Percentiles rank a stretch among this genome's conserved stretches.
Conservation (phyloP, 2,113 vertebrate genomes). For the Alethe diademata region DNA sequence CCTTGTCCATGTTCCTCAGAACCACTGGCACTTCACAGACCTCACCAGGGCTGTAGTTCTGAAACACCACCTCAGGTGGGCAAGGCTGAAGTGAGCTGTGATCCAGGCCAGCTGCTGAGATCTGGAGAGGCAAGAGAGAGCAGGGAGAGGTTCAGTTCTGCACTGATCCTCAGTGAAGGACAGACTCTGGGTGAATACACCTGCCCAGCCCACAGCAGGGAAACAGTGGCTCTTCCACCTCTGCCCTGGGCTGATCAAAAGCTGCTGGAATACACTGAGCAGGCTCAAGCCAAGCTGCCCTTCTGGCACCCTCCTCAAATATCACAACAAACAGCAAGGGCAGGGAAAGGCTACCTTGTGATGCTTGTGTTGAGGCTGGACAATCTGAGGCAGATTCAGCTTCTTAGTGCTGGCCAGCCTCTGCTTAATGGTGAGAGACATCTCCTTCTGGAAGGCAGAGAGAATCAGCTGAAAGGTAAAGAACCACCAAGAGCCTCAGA, state of each 20-base stretch:
- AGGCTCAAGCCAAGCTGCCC: too few species aligned
- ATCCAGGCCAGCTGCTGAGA: constrained; percentile 71
- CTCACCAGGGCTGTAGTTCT: constrained; percentile 78
- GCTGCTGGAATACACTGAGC: not conserved
- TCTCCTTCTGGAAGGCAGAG: too few species aligned
- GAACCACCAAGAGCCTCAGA: not conserved
- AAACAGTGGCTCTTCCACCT: not conserved
- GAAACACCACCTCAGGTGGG: constrained; percentile 86
- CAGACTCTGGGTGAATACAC: not conserved
- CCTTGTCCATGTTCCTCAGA: constrained; percentile 84
- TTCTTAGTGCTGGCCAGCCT: too few species aligned
- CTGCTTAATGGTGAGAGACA: too few species aligned
- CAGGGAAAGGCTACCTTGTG: too few species aligned
- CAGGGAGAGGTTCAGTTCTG: not conserved
- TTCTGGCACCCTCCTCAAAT: too few species aligned
- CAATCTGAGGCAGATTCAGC: too few species aligned
- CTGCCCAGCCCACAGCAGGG: not conserved
- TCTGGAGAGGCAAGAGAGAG: constrained; percentile 63
- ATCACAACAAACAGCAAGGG: too few species aligned
- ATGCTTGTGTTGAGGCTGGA: too few species aligned
- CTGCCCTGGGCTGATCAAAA: not conserved
- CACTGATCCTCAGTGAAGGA: not conserved
- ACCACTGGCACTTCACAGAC: constrained; percentile 77
- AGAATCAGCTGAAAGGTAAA: too few species aligned
- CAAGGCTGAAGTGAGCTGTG: constrained; percentile 83